Evolutionary conservation across 2,888 invertebrate species (phyloP).

Genomic region (Stegophylla sp.): DNA sequence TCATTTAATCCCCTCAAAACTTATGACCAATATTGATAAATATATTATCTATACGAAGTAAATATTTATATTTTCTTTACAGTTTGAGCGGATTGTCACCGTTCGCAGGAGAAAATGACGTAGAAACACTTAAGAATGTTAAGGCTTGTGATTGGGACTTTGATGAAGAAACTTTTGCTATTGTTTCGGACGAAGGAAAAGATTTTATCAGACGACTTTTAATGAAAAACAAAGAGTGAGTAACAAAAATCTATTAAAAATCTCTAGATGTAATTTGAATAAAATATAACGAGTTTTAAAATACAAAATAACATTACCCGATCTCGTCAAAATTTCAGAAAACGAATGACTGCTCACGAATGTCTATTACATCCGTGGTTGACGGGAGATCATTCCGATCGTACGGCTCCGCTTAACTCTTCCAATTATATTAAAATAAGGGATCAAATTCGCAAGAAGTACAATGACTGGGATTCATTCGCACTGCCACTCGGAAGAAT

Average conservation of each 20-base stretch:
- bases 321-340: too few species aligned
- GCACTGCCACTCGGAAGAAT: constrained; percentile 93
- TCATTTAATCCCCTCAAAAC: too few species aligned
- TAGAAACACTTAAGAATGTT: constrained; percentile 97
- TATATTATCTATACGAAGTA: neutral
- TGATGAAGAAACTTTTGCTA: constrained; percentile 91
- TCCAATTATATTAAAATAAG: constrained; percentile 86
- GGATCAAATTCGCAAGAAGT: constrained; percentile 83
- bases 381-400: constrained; percentile 80
- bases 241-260: too few species aligned
- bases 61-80: constrained; percentile 58
- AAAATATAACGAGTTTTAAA: too few species aligned
- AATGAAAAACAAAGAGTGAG: constrained; percentile 90
- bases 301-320: too few species aligned
- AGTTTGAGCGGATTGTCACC: constrained; percentile 97
- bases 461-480: constrained; percentile 82
- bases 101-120: constrained; percentile 98
- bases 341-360: constrained; percentile 98
- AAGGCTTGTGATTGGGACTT: constrained; percentile 99
- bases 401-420: constrained; percentile 81
- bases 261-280: too few species aligned
- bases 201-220: constrained; percentile 96
- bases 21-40: too few species aligned
- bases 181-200: constrained; percentile 95
- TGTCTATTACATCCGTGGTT: constrained; percentile 95